These are phyloP conservation scores for Crotalus horridus DNA, from an alignment of 2,113 vertebrate genomes.

Conservation along the genomic window DNA sequence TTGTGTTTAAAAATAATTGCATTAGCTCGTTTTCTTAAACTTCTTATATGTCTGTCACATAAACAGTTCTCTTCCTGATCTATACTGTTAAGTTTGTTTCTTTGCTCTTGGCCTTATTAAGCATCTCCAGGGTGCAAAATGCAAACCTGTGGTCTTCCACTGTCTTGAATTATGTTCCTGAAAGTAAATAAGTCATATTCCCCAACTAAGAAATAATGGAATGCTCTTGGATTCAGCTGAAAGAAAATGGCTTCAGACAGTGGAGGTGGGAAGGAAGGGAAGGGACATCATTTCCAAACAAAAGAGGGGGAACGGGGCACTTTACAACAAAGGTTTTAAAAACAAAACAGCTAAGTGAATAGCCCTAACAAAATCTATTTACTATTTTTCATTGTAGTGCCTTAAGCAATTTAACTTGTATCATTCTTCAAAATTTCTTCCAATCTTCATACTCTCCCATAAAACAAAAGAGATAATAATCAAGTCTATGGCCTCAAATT, in stretches of 20 bases:
- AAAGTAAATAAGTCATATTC: conserved; percentile 31
- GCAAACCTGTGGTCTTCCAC: conserved; percentile 54
- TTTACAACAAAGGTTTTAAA: background rate
- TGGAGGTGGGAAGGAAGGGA: background rate
- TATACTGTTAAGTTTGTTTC: conserved; percentile 20
- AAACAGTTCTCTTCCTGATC: conserved; percentile 35
- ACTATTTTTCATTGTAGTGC: background rate
- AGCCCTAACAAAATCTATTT: background rate
- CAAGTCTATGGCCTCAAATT: background rate
- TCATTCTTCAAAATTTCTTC: background rate
- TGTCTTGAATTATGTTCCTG: conserved; percentile 31
- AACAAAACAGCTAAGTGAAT: background rate
- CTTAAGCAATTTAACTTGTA: background rate
- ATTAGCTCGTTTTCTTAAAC: background rate
- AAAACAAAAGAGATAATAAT: background rate
- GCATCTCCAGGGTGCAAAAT: conserved; percentile 47
- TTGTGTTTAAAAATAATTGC: background rate
- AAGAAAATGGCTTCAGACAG: background rate
- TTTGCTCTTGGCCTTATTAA: conserved; percentile 36
- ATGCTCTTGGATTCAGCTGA: background rate
- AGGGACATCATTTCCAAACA: background rate
- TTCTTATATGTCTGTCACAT: background rate
- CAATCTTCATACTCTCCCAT: background rate
- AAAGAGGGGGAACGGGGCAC: background rate
- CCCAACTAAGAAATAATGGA: background rate